Conservation (phyloP, 2,888 invertebrate genomes). For the Selenia dentaria region DNA sequence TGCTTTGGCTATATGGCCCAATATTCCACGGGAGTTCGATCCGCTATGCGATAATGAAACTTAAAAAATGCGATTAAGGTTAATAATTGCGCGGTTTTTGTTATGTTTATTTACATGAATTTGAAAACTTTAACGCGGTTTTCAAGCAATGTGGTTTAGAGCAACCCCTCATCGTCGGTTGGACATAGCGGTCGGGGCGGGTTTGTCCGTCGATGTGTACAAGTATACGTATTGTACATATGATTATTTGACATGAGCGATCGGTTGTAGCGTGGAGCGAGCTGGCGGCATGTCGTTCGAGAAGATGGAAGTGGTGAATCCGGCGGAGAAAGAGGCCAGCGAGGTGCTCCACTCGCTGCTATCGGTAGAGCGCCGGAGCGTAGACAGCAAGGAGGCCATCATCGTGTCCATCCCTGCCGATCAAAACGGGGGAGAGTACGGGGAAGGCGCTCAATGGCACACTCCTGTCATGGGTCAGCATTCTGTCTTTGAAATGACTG, state of each 20-base stretch:
- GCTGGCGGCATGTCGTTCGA: slow-evolving; percentile 74
- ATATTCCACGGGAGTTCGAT: slow-evolving; percentile 85
- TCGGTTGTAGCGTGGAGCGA: slow-evolving; percentile 73
- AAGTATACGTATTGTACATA: slow-evolving; percentile 78
- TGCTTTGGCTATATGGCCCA: slow-evolving; percentile 85
- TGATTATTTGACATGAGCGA: slow-evolving; percentile 76
- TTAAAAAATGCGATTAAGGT: slow-evolving; percentile 86
- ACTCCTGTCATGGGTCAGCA: slow-evolving; percentile 85
- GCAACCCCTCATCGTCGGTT: slow-evolving; percentile 39
- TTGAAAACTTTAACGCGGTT: slow-evolving; percentile 83
- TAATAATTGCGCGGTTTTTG: slow-evolving; percentile 85
- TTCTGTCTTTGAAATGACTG: slow-evolving; percentile 75
- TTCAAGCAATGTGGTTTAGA: slow-evolving; percentile 60
- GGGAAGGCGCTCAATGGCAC: slow-evolving; percentile 86
- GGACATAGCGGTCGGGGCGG: slow-evolving; percentile 66
- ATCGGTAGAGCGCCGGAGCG: slow-evolving; percentile 87
- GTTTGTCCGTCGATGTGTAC: slow-evolving; percentile 67
- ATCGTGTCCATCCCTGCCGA: slow-evolving; percentile 76
- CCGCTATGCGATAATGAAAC: slow-evolving; percentile 86
- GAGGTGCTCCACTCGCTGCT: slow-evolving; percentile 88
- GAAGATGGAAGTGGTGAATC: slow-evolving; percentile 86
- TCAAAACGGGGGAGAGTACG: slow-evolving; percentile 77
- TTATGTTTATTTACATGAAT: slow-evolving; percentile 85
- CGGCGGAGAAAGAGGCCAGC: slow-evolving; percentile 89
- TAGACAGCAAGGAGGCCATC: slow-evolving; percentile 82